Base-by-base conservation (phyloP, 2,113 vertebrate genomes). In the Platichthys flesus region DNA sequence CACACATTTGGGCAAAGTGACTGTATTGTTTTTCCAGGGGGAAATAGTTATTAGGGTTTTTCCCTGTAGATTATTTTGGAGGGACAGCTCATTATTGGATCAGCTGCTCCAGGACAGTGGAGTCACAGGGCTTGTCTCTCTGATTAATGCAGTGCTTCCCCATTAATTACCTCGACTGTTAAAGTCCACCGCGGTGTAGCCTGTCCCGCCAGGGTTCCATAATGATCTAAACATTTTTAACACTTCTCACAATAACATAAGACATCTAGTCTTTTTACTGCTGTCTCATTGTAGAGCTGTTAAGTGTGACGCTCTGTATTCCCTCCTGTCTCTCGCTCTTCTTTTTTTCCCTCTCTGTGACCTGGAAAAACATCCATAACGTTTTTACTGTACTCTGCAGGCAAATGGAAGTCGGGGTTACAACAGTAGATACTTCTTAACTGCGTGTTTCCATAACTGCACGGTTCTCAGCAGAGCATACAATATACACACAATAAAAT, bases 21-120 rank as follows among this genome's bases (percentile, higher is more conserved):
- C 51, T 6, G 42, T 23, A 7, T 51, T 47, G 24, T 60, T 81
- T 37, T 26, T 5, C 47, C 57, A 63, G 16, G 24, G 20, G 73
- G 56, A 62, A 49, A 18, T 47, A 4, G 9, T 24, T 24, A 59
- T 67, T 15, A 35, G 47, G 26, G 58, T 68, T 54, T 64, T 57
- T 51, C 51, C 9, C 26, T 62, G 28, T 6, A 51, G 13, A 74
- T 72, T 20, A n/a, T 61, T 58, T 51, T 61, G 35, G 63, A n/a
- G 3, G 45, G 35, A 56, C 64, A 42, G 23, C 66, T 76, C 37
- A 55, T 55, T 62, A 55, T 20, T 35, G 20, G 16, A 55, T 69
- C 57, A 54, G 15, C 10, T 35, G 54, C 40, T 28, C 31, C 7
- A 45, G 23, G 7, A 10, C 15, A 13, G 31, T 63, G 37, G 18